Base-by-base conservation (phyloP, 2,797 vertebrate genomes). In the Karalla daura region DNA sequence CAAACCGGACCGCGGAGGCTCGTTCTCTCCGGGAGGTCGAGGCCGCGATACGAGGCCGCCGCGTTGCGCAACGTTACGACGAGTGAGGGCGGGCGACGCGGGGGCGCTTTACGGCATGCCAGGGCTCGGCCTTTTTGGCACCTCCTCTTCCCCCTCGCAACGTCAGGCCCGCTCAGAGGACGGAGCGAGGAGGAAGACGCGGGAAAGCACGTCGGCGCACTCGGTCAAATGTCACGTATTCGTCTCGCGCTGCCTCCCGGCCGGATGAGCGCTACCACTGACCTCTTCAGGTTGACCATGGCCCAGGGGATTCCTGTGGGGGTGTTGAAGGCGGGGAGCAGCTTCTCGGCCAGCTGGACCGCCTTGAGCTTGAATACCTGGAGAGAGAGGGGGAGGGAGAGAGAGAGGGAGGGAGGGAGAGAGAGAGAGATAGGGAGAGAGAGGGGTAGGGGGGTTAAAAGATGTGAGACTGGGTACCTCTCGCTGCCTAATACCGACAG, bases 261-360 rank as follows among this genome's bases (percentile, higher is more conserved):
- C 20, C 1, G 23, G 32, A 12, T 23, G 41, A 30, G 32, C 24
- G 2, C 13, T 9, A 40, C 20, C 24, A 71, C 85, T 90, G 80
- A 98, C 98, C 96, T 99, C 93, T 99, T 99, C 50, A 99, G 94
- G 91, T 99, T 99, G 79, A 99, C 97, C 96, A 99, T 99, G 81
- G 98, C 98, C 98, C 98, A 99, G 53, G 98, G 98, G 93, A 99
- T 99, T 47, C 98, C 97, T 6, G 97, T 99, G 14, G 98, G 97
- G 50, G 97, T 99, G 86, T 98, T 99, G 83, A 99, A 99, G 40
- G 98, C 98, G 74, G 98, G 98, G 75, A 99, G 95, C 63, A 99
- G 95, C 83, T 99, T 99, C 89, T 98, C 97, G 13, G 98, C 98
- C 55, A 99, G 82, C 60, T 99, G 95, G 24, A 97, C 96, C 1